phyloP scores from a whole-genome alignment of 1,140 invertebrate species.

The Brachystomella parvula region DNA sequence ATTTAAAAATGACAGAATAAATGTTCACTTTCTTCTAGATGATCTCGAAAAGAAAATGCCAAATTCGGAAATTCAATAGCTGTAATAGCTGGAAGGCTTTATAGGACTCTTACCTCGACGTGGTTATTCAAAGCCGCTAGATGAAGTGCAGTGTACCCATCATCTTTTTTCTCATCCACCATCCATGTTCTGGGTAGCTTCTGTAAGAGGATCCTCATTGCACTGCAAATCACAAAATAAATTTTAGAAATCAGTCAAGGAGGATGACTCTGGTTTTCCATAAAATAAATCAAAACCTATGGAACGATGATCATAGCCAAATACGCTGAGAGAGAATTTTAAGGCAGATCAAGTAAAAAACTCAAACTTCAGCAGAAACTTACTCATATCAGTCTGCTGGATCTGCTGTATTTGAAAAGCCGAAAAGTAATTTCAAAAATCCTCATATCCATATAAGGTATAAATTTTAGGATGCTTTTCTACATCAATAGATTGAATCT shows the following conservation, averaged over 20 bases:
- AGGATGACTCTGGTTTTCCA: slow-evolving; percentile 1
- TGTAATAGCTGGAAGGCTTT: too few species aligned
- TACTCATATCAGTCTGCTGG: too few species aligned
- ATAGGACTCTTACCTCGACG: slow-evolving; percentile 61
- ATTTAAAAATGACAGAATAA: too few species aligned
- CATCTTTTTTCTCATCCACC: slow-evolving; percentile 96
- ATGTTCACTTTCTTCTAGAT: too few species aligned
- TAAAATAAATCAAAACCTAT: background rate
- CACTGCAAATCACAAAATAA: slow-evolving; percentile 59
- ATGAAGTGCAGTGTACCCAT: slow-evolving; percentile 52
- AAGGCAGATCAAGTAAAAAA: background rate
- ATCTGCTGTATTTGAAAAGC: too few species aligned
- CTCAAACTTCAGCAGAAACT: background rate
- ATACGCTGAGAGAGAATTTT: background rate
- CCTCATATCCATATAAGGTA: too few species aligned
- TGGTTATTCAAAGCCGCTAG: slow-evolving; percentile 89
- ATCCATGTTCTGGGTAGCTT: slow-evolving; percentile 92
- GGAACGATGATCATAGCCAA: background rate
- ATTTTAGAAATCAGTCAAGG: slow-evolving; percentile 12
- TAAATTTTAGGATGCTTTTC: background rate
- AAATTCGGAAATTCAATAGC: too few species aligned
- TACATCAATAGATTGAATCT: background rate
- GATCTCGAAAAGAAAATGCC: too few species aligned
- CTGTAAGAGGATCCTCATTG: slow-evolving; percentile 84
- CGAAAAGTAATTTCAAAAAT: too few species aligned